phyloP scores from a whole-genome alignment of 2,113 vertebrate genomes.

The Apodemus speciosus region DNA sequence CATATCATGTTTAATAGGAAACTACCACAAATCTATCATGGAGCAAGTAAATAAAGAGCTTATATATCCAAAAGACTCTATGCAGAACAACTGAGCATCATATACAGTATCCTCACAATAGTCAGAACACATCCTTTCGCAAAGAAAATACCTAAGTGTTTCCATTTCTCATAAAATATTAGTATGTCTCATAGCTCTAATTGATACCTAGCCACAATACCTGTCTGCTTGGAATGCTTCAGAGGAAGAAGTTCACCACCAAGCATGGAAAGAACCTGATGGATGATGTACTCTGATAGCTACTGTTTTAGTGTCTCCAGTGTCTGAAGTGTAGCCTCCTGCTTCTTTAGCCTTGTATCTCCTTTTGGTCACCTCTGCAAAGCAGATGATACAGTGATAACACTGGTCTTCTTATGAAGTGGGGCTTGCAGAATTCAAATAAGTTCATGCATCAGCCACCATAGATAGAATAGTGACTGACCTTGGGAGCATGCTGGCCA shows the following conservation, averaged over 20 bases:
- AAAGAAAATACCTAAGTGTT: neutral
- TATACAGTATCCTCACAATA: neutral
- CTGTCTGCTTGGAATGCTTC: slow-evolving; percentile 12
- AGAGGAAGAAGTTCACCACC: neutral
- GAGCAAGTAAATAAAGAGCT: neutral
- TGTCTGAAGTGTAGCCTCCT: neutral
- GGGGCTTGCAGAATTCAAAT: neutral
- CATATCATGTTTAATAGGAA: neutral
- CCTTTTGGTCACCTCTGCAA: neutral
- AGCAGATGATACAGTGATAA: neutral
- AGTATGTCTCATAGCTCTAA: neutral
- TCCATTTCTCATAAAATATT: neutral
- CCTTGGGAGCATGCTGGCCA: neutral
- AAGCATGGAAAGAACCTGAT: neutral
- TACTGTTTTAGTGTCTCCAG: neutral
- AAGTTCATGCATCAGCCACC: neutral
- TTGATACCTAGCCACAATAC: neutral
- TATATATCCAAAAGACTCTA: neutral
- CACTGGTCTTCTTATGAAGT: neutral
- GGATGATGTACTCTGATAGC: neutral
- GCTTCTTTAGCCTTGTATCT: neutral
- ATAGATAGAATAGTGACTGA: neutral
- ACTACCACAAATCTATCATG: neutral
- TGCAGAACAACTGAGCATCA: neutral
- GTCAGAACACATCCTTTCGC: neutral